Base-by-base conservation (phyloP, 2,888 invertebrate species). In the Cyclophora albipunctata region DNA sequence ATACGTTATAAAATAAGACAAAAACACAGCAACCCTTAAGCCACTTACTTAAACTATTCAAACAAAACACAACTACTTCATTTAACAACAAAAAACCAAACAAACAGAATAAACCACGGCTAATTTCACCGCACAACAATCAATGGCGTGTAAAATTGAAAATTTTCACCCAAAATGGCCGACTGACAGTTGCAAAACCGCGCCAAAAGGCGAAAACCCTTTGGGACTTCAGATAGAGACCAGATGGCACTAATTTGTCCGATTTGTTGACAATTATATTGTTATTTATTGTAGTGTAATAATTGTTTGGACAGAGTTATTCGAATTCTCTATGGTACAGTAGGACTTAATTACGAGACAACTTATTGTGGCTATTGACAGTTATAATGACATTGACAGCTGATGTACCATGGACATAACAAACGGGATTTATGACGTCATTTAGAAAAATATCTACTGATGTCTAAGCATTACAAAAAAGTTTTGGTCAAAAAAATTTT, bases 131-230 rank as follows among this genome's bases (percentile, higher is more conserved):
- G 67, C 74, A 78, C 69, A 73, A 63, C 52, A 66, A 57, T 73
- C 84, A 85, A 88, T 88, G 85, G 84, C 74, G 81, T 81, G 79
- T 60, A 72, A 80, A 86, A 87, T 88, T 79, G 80, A 75, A 84
- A 87, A 85, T 83, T 73, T 80, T 60, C 60, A 55, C 55, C 60
- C 73, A 81, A 84, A 76, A 83, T 82, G 82, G 82, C 78, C 69
- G 79, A 64, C 69, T 78, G 78, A 78, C 78, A 81, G 77, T 76
- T 74, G 75, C 67, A 72, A 71, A 72, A 74, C 73, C 70, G 80
- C 78, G 79, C 78, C 73, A 37, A 20, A 20, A 20, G 20, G 42
- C 20, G 7, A 80, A 84, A 81, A 81, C 86, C 87, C 85, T 87
- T 87, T 85, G 87, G 85, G 85, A 87, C 72, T 76, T 75, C 77